phyloP scores from a whole-genome alignment of 2,113 vertebrate species.

The Corythoichthys haematopterus region DNA sequence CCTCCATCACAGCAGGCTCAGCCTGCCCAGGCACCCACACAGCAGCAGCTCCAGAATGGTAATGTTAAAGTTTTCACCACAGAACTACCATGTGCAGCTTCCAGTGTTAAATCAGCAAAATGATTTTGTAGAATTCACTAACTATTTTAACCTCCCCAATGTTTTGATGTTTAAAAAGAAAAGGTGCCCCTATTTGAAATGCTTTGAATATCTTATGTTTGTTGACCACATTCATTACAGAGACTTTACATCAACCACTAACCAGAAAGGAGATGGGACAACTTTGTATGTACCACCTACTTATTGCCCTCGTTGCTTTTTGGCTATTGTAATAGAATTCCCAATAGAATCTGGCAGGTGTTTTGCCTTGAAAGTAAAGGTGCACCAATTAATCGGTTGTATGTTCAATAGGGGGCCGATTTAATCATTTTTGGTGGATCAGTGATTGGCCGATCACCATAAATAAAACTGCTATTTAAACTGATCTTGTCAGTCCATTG shows the following conservation, averaged over 20 bases:
- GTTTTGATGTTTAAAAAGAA: background rate
- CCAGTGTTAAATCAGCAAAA: background rate
- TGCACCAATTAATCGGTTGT: no score
- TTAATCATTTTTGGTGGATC: no score
- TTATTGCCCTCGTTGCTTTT: slow-evolving; percentile 25
- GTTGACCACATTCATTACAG: slow-evolving; percentile 76
- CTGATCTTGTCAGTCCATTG: no score
- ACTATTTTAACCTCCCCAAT: background rate
- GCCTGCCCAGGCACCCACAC: slow-evolving; percentile 67
- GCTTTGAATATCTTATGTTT: slow-evolving; percentile 31
- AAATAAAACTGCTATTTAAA: no score
- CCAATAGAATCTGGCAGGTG: slow-evolving; percentile 5
- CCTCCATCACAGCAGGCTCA: slow-evolving; percentile 70
- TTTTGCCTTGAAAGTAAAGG: background rate
- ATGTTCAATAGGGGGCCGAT: no score
- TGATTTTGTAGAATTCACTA: background rate
- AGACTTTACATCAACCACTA: slow-evolving; percentile 60
- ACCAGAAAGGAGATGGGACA: slow-evolving; percentile 67
- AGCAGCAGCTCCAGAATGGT: slow-evolving; percentile 92
- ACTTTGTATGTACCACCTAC: slow-evolving; percentile 67
- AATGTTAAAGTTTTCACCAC: slow-evolving; percentile 32
- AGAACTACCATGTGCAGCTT: background rate
- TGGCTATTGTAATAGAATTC: slow-evolving; percentile 17
- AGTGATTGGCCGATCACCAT: no score
- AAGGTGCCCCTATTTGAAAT: background rate